phyloP scores from a whole-genome alignment of 2,888 invertebrate genomes.

The Metopia argyrocephala region DNA sequence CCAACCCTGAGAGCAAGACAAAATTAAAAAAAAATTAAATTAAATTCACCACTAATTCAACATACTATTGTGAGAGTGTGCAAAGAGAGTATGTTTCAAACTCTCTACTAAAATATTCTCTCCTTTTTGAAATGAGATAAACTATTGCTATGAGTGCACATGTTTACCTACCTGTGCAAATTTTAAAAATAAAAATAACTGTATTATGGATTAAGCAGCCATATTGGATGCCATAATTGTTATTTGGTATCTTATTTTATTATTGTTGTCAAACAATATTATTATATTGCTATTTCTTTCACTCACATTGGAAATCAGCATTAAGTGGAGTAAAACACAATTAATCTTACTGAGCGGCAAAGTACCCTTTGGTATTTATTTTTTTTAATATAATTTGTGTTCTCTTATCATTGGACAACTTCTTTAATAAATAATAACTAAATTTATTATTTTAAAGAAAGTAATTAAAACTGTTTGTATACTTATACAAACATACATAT shows the following conservation, averaged over 20 bases:
- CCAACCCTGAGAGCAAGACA: conserved; percentile 8
- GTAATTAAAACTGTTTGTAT: too few relatives aligned
- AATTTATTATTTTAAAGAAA: too few relatives aligned
- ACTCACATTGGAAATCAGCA: conserved; percentile 54
- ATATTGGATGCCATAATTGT: conserved; percentile 76
- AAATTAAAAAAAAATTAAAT: neutral
- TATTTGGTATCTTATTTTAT: conserved; percentile 56
- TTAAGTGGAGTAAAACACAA: neutral
- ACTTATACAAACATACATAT: too few relatives aligned
- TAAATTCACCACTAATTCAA: conserved; percentile 26
- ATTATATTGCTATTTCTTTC: conserved; percentile 62
- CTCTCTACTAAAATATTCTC: neutral
- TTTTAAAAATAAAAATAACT: neutral
- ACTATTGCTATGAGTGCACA: conserved; percentile 47
- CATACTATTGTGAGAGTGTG: neutral
- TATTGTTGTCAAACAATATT: conserved; percentile 4
- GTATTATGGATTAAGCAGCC: conserved; percentile 70
- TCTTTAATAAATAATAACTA: too few relatives aligned
- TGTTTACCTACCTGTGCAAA: conserved; percentile 61
- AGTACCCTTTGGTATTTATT: too few relatives aligned
- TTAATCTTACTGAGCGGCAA: conserved; percentile 21
- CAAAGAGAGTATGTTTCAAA: neutral
- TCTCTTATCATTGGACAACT: too few relatives aligned
- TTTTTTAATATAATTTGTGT: too few relatives aligned
- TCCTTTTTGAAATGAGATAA: neutral